Base-by-base conservation (phyloP, 2,888 invertebrate species). In the Eilema depressum region DNA sequence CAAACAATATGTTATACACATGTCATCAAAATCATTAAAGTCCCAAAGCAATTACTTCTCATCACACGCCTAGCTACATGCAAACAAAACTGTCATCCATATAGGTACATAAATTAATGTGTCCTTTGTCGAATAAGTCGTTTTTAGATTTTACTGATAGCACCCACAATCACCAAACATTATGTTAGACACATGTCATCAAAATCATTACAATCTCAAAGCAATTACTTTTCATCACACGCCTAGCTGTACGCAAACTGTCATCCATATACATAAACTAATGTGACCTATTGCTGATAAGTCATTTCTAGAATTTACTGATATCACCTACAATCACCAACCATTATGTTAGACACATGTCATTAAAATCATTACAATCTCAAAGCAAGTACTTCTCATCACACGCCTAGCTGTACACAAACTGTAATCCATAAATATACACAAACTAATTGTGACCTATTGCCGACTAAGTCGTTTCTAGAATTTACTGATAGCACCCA, bases 71-170 rank as follows among this genome's bases (percentile, higher is more conserved):
- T n/a, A 23, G 10, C n/a, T 26, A 25, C 20, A 67, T 47, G 69
- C 56, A 77, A 73, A 72, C 70, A 70, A n/a, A n/a, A n/a, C n/a
- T n/a, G 70, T 78, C 76, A 78, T 47, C 68, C 17, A 63, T 11
- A 56, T 56, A n/a, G n/a, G n/a, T n/a, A 59, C 62, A 41, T 17
- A 41, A 33, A 57, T 53, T 63, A 68, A 70, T 57, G 28, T 68
- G 67, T 71, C 76, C 75, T 80, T 81, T 81, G 75, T 70, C 75
- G 72, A 78, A 81, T 73, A 68, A 59, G 47, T 59, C 57, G 63
- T 71, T 73, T 76, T 64, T 59, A 37, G 12, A 47, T 8, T 33
- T 33, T 33, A 33, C n/a, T n/a, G n/a, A n/a, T 53, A 37, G 33
- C 10, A 33, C 30, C 8, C 33, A 37, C 33, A 37, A 37, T 37